Conservation (phyloP, 2,797 vertebrate species). For the Galaxias olidus region DNA sequence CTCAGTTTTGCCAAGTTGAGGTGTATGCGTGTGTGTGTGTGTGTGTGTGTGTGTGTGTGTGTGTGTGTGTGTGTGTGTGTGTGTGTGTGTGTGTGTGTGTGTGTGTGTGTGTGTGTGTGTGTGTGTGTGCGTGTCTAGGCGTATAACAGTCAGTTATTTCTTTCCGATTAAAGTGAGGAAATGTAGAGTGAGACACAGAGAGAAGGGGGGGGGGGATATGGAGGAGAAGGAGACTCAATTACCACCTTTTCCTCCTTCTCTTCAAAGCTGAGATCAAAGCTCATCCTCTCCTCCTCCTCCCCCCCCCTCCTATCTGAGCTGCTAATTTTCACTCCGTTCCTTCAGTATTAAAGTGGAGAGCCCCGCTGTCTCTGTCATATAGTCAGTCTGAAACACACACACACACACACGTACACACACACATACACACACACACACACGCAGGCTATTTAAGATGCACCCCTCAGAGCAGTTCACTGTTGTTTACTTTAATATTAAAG, state of each 20-base stretch:
- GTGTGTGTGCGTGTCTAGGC: conserved; percentile 36
- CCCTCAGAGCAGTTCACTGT: too few species aligned
- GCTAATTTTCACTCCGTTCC: conserved; percentile 41
- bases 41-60: conserved; percentile 7
- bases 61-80: neutral
- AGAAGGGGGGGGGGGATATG: conserved; percentile 13
- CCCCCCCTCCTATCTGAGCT: conserved; percentile 30
- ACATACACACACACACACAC: too few species aligned
- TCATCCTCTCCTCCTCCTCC: conserved; percentile 21
- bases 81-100: neutral
- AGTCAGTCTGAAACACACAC: too few species aligned
- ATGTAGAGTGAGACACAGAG: neutral
- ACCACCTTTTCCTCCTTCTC: conserved; percentile 57
- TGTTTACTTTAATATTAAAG: too few species aligned
- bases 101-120: conserved; percentile 33
- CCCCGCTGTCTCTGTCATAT: too few species aligned
- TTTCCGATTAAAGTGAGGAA: conserved; percentile 23
- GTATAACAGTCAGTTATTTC: conserved; percentile 40
- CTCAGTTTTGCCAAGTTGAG: too few species aligned
- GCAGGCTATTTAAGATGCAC: too few species aligned
- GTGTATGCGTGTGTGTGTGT: conserved; percentile 18
- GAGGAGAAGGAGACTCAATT: conserved; percentile 44
- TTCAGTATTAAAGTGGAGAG: too few species aligned
- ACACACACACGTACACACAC: too few species aligned
- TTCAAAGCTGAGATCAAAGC: conserved; percentile 72